Evolutionary conservation across 2,113 vertebrate genomes (phyloP), one percentile per base, ranked within the genome.

Genomic region (Gopherus evgoodei): DNA sequence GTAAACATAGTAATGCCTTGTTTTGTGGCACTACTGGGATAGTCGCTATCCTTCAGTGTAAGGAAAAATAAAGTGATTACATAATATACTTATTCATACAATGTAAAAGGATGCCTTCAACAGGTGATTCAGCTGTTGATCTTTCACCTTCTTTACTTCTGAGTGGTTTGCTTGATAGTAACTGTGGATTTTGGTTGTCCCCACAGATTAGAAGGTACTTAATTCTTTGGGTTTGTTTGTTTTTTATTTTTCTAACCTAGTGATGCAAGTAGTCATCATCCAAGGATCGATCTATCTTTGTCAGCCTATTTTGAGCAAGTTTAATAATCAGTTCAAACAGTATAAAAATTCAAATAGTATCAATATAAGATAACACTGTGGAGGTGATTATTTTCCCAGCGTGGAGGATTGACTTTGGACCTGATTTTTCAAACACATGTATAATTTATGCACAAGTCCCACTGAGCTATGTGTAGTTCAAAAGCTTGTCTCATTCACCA

Each of bases 301-400:
- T 76, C 42, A 47, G 78, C 38, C 88, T 54, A 24, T 24, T 65
- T 80, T 90, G 83, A 72, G 44, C 47, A 78, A 49, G 16, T 93
- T 84, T 89, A 78, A 93, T 82, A 84, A 50, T 22, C 31, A 83
- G 87, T 83, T 78, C 22, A 54, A 57, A 29, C 76, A 6, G 4
- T 22, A 4, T 21, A 87, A 84, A 94, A 81, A 88, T 81, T 72
- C 21, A 54, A 54, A 27, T 76, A 5, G 4, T 22, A 5, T 22
- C 59, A 47, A 16, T 35, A n/a, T 49, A 25, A 19, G 42, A 44
- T 44, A 21, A 87, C 87, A 84, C 47, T 5, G 90, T 49, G 12
- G 4, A 22, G 54, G 0, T 80, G 1, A 53, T 0, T 42, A 75
- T 75, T 53, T 25, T 27, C 62, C 22, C 56, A 47, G 49, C 49